Conservation (phyloP, 2,888 invertebrate species). For the Sarcophaga subvicina region DNA sequence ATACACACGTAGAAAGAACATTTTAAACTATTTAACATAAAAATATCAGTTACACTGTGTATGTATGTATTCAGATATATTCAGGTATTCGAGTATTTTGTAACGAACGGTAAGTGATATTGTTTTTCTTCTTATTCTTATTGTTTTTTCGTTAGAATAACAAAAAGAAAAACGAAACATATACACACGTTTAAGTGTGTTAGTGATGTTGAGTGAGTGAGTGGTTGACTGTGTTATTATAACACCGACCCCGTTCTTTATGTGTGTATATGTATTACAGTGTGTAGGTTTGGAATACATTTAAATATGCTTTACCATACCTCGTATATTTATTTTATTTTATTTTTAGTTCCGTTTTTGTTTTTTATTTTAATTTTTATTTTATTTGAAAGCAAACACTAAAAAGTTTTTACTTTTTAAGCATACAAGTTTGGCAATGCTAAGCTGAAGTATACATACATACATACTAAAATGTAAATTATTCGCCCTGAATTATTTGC, state of each 20-base stretch:
- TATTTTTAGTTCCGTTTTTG: neutral
- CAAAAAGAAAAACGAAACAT: neutral
- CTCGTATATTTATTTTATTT: neutral
- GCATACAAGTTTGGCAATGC: neutral
- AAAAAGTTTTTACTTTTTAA: neutral
- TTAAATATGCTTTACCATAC: neutral
- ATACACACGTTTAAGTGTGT: neutral
- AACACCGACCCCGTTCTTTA: neutral
- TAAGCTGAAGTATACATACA: neutral
- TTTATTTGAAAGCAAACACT: neutral
- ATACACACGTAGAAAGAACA: neutral
- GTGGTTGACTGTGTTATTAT: neutral
- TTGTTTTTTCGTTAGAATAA: neutral
- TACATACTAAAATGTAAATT: neutral
- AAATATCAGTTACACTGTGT: slow-evolving; percentile 33
- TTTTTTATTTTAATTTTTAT: neutral
- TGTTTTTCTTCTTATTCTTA: slow-evolving; percentile 36
- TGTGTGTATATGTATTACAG: neutral
- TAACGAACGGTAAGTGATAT: slow-evolving; percentile 59
- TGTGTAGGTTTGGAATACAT: neutral
- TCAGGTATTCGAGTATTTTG: slow-evolving; percentile 57
- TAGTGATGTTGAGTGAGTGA: neutral
- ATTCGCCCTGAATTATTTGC: neutral
- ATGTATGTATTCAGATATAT: slow-evolving; percentile 32
- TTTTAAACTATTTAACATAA: neutral